Evolutionary conservation across 2,113 vertebrate species (phyloP).

Genomic region (Varanus komodoensis): DNA sequence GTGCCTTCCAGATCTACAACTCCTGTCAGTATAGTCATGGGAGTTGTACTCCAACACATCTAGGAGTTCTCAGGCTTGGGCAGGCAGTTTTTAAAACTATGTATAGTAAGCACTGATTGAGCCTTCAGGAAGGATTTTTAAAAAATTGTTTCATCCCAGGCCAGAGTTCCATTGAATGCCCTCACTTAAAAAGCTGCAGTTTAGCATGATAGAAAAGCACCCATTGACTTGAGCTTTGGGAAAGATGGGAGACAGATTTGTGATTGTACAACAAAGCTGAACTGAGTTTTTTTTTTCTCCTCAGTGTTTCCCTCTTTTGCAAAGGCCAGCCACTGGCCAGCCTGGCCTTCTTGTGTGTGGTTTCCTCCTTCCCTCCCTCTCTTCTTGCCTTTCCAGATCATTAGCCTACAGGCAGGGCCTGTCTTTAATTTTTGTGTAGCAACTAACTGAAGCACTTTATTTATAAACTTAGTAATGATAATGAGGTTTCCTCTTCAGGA

Average conservation of each 20-base stretch:
- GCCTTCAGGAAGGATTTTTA: no score
- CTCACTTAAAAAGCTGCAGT: no score
- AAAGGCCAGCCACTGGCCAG: neutral
- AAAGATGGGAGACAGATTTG: no score
- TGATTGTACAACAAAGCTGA: no score
- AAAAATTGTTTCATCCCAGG: no score
- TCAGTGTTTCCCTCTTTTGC: neutral
- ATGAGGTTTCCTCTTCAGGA: neutral
- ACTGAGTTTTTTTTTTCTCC: neutral
- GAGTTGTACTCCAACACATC: no score
- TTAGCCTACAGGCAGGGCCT: conserved; percentile 12
- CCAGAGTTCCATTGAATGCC: no score
- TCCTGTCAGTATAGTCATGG: no score
- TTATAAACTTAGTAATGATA: neutral
- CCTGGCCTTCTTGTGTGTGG: neutral
- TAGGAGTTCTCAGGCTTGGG: no score
- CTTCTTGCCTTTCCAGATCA: neutral
- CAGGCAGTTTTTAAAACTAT: no score
- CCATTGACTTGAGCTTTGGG: neutral
- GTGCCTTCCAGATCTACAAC: no score
- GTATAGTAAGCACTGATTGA: no score
- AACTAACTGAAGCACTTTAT: neutral
- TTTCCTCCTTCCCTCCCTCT: conserved; percentile 28
- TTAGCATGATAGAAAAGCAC: neutral
- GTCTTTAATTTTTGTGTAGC: neutral